Evolutionary conservation across 2,113 vertebrate species (phyloP), one percentile per base, ranked within the genome.

Genomic region (Xiphias gladius): DNA sequence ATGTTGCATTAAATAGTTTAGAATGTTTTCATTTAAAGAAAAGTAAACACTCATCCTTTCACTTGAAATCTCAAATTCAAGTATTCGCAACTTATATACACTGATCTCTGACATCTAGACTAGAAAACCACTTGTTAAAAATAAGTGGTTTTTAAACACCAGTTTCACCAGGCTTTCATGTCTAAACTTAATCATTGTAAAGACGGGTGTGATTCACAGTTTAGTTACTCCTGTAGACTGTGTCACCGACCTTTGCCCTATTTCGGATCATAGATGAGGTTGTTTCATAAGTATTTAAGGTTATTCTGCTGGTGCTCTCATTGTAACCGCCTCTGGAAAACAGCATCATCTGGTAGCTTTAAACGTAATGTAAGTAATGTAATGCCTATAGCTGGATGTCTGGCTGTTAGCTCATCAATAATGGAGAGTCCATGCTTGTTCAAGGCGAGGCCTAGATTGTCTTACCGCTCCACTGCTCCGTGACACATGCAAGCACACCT

Each of bases 371-470:
- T 79, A 74, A 86, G 84, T 87, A 88, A 92, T 67, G 50, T 72
- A 83, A 88, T 84, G 75, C 90, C 83, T 87, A 86, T 84, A 77
- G 83, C 58, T 86, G 83, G 69, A 80, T 80, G 82, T 86, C 77
- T 82, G 74, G 70, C 78, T 91, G 83, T 86, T 76, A 30, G 79
- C 48, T 88, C 82, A 91, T 93, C 72, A 88, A 93, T 93, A 92
- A 93, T 93, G 57, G 39, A 92, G 66, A 91, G 83, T 66, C 86
- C 71, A 80, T 78, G 91, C 88, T 85, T 91, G 90, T 93, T 85
- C 76, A 55, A 67, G 83, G 58, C 37, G n/a, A 73, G 67, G 74
- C 76, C 73, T 46, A 43, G 83, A 90, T 92, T 87, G 88, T 89
- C 87, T 93, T 91, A 90, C 88, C 9, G 32, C 73, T 86, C 79